Evolutionary conservation across 2,113 vertebrate genomes (phyloP).

Genomic region (Tapirus terrestris): DNA sequence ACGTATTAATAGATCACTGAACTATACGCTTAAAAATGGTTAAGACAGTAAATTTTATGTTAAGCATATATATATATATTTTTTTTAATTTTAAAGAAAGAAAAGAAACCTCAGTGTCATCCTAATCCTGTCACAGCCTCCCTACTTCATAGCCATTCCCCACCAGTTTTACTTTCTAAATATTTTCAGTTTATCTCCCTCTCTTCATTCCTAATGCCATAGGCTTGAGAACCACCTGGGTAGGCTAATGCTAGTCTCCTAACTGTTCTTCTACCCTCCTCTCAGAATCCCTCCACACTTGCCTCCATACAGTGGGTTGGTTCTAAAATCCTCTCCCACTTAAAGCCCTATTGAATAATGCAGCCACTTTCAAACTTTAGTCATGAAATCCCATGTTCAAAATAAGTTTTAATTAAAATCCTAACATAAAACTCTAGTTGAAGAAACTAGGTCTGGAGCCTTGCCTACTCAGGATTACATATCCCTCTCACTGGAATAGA

Average conservation of each 20-base stretch:
- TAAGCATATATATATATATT: background rate
- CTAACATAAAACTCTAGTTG: background rate
- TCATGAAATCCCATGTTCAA: background rate
- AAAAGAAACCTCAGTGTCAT: background rate
- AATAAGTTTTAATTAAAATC: background rate
- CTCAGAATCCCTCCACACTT: background rate
- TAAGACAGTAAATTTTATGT: background rate
- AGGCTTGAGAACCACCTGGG: background rate
- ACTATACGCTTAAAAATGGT: background rate
- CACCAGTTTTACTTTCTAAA: background rate
- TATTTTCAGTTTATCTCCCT: background rate
- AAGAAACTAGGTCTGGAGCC: background rate
- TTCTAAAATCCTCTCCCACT: conserved; percentile 4
- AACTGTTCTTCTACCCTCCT: background rate
- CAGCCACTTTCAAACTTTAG: background rate
- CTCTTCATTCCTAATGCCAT: background rate
- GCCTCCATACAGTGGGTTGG: background rate
- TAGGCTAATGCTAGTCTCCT: background rate
- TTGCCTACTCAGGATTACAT: background rate
- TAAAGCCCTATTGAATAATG: background rate
- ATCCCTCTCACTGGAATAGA: background rate
- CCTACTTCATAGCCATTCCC: background rate
- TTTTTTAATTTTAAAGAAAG: background rate
- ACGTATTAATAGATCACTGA: background rate
- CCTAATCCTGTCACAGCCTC: background rate